A percentile compares a stretch with the other conserved stretches of the same genome.
Evolutionary conservation across 2,888 invertebrate genomes (phyloP).

Genomic region (Machimus rusticus): DNA sequence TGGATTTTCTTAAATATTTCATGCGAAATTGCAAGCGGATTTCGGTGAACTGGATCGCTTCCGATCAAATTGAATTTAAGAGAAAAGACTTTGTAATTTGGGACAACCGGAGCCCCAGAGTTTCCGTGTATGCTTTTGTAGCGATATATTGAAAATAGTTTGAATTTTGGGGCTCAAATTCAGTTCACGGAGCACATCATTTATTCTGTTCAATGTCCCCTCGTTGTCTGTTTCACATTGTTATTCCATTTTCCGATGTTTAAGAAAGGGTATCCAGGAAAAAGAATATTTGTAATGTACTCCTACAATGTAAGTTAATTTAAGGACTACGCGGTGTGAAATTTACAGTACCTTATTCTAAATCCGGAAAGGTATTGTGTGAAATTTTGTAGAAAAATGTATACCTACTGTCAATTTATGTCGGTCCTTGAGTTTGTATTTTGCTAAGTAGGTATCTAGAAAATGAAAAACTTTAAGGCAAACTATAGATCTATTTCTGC

Average conservation of each 20-base stretch:
- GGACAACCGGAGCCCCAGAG: neutral
- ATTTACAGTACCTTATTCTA: no score
- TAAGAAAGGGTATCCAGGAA: neutral
- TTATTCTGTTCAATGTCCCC: neutral
- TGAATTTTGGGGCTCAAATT: neutral
- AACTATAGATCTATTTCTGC: no score
- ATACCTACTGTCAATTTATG: no score
- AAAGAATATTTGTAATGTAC: neutral
- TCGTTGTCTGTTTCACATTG: neutral
- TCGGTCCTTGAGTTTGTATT: no score
- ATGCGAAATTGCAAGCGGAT: neutral
- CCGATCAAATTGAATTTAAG: neutral
- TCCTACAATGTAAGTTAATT: no score
- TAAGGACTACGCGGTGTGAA: no score
- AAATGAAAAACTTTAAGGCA: no score
- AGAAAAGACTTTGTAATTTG: neutral
- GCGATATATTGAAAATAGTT: neutral
- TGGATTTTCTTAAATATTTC: neutral
- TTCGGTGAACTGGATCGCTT: neutral
- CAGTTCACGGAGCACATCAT: neutral
- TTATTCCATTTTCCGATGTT: neutral
- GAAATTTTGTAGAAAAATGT: no score
- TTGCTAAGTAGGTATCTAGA: no score
- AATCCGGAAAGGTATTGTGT: no score
- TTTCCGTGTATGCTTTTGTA: neutral